Percentiles rank a stretch among this genome's conserved stretches.
phyloP scores from a whole-genome alignment of 2,113 vertebrate genomes.

The Chionomys nivalis region DNA sequence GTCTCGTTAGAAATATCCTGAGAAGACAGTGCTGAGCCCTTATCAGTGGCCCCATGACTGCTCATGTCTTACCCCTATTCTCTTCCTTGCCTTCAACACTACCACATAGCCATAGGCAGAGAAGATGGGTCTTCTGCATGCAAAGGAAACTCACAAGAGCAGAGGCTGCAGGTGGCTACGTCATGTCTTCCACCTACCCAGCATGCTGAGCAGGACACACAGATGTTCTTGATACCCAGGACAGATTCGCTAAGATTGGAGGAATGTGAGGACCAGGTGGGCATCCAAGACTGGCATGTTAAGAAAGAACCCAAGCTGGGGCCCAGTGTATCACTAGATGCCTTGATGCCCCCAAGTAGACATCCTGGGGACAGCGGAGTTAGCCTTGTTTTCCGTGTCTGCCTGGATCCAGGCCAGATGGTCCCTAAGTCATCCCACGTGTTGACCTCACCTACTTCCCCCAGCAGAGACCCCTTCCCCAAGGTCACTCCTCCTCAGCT shows the following conservation, averaged over 20 bases:
- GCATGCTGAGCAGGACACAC: neutral
- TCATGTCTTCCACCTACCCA: too few species aligned
- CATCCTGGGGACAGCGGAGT: neutral
- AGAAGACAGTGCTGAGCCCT: neutral
- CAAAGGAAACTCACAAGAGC: neutral
- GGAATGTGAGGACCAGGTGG: neutral
- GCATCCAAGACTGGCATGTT: neutral
- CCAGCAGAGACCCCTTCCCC: neutral
- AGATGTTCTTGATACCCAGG: neutral
- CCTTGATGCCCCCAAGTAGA: too few species aligned
- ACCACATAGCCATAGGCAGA: too few species aligned
- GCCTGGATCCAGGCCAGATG: conserved; percentile 48
- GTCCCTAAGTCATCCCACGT: conserved; percentile 52
- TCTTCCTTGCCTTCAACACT: too few species aligned
- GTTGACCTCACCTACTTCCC: neutral
- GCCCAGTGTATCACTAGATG: neutral
- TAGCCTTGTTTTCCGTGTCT: neutral
- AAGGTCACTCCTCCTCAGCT: neutral
- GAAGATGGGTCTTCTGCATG: neutral
- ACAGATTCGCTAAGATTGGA: neutral
- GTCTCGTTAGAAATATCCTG: neutral
- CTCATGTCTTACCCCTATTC: too few species aligned
- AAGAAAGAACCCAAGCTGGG: neutral
- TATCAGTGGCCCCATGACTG: too few species aligned
- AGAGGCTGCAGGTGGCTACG: neutral